A percentile compares a stretch with the other conserved stretches of the same genome.
These are phyloP conservation scores for Hirtodrosophila confusa DNA, from an alignment of 2,888 invertebrate genomes.

Conservation along the genomic window DNA sequence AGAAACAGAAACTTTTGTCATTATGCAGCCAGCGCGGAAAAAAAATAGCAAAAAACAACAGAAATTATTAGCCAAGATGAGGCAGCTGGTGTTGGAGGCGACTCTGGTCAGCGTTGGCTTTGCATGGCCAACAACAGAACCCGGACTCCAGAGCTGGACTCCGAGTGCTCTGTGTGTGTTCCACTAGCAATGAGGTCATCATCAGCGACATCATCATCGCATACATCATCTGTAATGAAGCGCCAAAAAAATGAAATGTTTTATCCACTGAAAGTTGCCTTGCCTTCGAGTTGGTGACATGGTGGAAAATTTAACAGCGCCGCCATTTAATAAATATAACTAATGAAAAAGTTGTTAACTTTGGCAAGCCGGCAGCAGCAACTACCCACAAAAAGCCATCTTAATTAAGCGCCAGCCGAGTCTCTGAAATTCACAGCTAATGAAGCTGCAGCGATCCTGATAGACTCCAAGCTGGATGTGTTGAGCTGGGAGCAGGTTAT, in stretches of 20 bases:
- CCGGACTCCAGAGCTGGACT: slow-evolving; percentile 13
- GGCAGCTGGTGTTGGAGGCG: slow-evolving; percentile 53
- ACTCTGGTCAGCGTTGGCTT: slow-evolving; percentile 41
- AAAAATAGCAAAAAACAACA: slow-evolving; percentile 53
- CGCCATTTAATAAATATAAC: slow-evolving; percentile 76
- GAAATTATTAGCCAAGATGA: slow-evolving; percentile 78
- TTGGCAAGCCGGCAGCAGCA: slow-evolving; percentile 53
- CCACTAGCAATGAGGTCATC: slow-evolving; percentile 72
- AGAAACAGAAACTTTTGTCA: slow-evolving; percentile 76
- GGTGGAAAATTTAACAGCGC: slow-evolving; percentile 45
- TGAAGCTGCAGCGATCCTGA: slow-evolving; percentile 38
- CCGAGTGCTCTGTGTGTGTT: slow-evolving; percentile 40
- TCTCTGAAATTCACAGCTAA: slow-evolving; percentile 39
- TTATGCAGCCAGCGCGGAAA: slow-evolving; percentile 67
- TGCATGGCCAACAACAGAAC: slow-evolving; percentile 44
- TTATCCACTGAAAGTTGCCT: slow-evolving; percentile 45
- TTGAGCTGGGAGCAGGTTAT: slow-evolving; percentile 37
- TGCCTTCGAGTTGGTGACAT: slow-evolving; percentile 39
- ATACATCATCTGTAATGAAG: slow-evolving; percentile 73
- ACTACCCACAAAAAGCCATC: slow-evolving; percentile 35
- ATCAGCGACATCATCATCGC: slow-evolving; percentile 38
- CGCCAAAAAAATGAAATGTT: slow-evolving; percentile 34
- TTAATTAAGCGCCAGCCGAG: slow-evolving; percentile 60
- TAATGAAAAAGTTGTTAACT: slow-evolving; percentile 70
- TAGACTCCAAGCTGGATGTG: slow-evolving; percentile 1